Conservation (phyloP, 2,797 vertebrate genomes). For the Lindbergichthys nudifrons region DNA sequence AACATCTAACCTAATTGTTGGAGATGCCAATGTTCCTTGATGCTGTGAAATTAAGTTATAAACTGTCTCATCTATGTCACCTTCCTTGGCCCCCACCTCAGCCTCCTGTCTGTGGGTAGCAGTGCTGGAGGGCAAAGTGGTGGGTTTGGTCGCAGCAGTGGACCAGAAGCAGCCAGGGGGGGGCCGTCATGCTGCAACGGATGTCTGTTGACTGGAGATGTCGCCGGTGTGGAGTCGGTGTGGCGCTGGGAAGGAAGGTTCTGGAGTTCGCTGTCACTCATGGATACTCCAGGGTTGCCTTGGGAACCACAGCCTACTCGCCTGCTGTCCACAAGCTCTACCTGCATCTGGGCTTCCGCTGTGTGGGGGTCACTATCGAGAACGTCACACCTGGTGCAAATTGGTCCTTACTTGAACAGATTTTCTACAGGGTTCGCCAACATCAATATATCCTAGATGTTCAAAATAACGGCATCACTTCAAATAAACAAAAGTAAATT, state of each 20-base stretch:
- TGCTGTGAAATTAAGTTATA: too few species aligned
- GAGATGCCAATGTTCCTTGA: too few species aligned
- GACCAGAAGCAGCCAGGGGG: conserved; percentile 75
- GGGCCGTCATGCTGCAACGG: conserved; percentile 84
- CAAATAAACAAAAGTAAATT: not conserved
- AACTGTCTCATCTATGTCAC: too few species aligned
- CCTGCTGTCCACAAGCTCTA: conserved; percentile 88
- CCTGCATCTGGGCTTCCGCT: conserved; percentile 88
- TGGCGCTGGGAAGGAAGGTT: conserved; percentile 87
- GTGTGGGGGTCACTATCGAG: conserved; percentile 84
- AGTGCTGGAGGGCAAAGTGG: conserved; percentile 83
- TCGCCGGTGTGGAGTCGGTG: conserved; percentile 84
- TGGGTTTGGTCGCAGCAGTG: conserved; percentile 87
- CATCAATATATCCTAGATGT: conserved; percentile 60
- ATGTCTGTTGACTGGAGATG: conserved; percentile 88
- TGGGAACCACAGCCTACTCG: conserved; percentile 88
- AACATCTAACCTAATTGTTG: too few species aligned
- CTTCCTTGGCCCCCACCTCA: too few species aligned
- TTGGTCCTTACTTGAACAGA: conserved; percentile 23
- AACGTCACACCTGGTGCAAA: conserved; percentile 63
- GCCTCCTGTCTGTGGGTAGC: conserved; percentile 86
- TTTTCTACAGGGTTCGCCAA: conserved; percentile 65
- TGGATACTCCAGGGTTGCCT: conserved; percentile 83
- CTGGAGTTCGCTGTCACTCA: conserved; percentile 87
- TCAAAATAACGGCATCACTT: not conserved